Evolutionary conservation across 2,113 vertebrate genomes (phyloP).

Genomic region (Phyllostomus hastatus): DNA sequence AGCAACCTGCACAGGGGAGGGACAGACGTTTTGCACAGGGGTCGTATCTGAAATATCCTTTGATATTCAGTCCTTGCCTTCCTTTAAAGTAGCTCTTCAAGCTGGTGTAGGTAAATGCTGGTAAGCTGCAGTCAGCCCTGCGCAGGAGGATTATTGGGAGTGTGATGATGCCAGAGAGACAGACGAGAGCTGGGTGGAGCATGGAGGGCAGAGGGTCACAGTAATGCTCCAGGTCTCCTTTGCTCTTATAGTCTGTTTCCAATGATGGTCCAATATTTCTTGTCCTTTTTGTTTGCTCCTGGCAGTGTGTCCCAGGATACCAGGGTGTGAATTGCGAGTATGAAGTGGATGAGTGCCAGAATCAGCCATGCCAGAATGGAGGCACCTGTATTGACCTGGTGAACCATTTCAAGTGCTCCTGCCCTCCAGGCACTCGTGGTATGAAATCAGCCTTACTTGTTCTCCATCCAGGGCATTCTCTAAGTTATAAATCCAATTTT

Average conservation of each 20-base stretch:
- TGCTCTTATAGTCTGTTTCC: not conserved
- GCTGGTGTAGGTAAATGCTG: not conserved
- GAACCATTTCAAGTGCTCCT: slow-evolving; percentile 91
- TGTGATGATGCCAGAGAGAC: not conserved
- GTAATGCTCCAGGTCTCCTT: not conserved
- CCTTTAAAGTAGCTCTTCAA: not conserved
- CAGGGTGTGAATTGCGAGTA: slow-evolving; percentile 94
- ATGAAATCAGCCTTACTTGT: slow-evolving; percentile 26
- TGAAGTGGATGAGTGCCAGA: slow-evolving; percentile 92
- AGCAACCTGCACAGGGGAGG: not conserved
- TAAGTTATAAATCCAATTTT: not conserved
- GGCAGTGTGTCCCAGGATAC: slow-evolving; percentile 89
- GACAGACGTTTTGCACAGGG: not conserved
- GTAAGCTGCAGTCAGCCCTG: not conserved
- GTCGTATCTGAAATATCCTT: not conserved
- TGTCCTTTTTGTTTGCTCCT: not conserved
- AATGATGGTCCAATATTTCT: fast-evolving
- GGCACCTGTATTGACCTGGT: slow-evolving; percentile 93
- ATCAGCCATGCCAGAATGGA: slow-evolving; percentile 88
- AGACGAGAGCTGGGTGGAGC: fast-evolving
- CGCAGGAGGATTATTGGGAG: not conserved
- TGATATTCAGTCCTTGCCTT: not conserved
- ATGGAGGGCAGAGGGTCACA: not conserved
- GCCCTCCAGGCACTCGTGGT: slow-evolving; percentile 93
- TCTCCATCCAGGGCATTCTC: not conserved